These are phyloP conservation scores for Gnatocerus cornutus DNA, from an alignment of 2,888 invertebrate species.

Conservation along the genomic window DNA sequence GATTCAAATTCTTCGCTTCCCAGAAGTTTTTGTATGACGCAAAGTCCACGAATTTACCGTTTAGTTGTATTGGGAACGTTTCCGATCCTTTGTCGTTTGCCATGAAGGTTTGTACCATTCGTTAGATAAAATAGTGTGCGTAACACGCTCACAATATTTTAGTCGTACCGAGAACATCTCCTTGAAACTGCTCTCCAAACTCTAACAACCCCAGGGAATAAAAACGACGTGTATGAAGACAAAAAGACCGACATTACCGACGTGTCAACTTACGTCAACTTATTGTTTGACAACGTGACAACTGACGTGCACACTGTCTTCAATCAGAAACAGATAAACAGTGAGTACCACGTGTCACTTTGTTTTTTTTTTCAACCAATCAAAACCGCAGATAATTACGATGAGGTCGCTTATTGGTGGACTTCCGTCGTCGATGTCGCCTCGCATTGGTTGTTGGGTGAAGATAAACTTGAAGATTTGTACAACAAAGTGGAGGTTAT, in stretches of 20 bases:
- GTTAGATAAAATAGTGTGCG: too few relatives aligned
- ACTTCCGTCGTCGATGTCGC: conserved; percentile 85
- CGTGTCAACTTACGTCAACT: conserved; percentile 79
- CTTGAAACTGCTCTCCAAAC: conserved; percentile 86
- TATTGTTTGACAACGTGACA: conserved; percentile 80
- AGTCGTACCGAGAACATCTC: conserved; percentile 89
- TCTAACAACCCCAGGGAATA: conserved; percentile 78
- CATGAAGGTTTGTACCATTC: conserved; percentile 80
- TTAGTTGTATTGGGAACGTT: conserved; percentile 81
- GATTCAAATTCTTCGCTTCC: conserved; percentile 85
- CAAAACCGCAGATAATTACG: conserved; percentile 76
- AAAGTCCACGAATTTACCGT: conserved; percentile 76
- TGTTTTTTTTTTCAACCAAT: background rate
- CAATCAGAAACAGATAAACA: conserved; percentile 59
- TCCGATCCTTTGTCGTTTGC: conserved; percentile 86
- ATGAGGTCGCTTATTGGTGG: conserved; percentile 94
- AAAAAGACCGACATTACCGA: conserved; percentile 78
- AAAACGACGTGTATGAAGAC: conserved; percentile 67
- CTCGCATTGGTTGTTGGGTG: conserved; percentile 88
- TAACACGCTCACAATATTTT: too few relatives aligned
- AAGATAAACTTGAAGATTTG: conserved; percentile 83
- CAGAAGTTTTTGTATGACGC: conserved; percentile 82
- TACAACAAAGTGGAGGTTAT: conserved; percentile 80
- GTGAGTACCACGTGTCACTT: conserved; percentile 58
- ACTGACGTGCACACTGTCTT: conserved; percentile 73